Evolutionary conservation across 2,888 invertebrate species (phyloP), one percentile per base, ranked within the genome.

Genomic region (Cabera pusaria): DNA sequence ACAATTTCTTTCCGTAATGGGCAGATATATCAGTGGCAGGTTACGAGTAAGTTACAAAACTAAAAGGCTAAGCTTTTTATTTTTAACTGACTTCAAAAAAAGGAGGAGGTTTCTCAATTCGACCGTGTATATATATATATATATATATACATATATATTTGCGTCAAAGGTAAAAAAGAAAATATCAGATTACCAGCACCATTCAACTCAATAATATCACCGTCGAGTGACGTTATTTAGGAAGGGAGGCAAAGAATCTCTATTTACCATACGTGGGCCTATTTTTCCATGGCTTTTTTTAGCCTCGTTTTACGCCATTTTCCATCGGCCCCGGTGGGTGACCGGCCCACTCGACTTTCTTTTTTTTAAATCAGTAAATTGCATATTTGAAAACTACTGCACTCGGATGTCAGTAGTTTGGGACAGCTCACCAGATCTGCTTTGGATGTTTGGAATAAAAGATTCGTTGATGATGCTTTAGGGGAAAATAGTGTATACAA

Each of bases 361-460:
- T 76, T 77, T 80, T 82, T 82, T 76, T 73, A 79, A 86, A 86
- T 86, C 85, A 83, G 81, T 81, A 86, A 87, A 86, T 85, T 86
- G 85, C 85, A 85, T 86, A 87, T 87, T 83, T 84, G 83, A 84
- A 84, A 85, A 86, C 84, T 86, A 85, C 77, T 71, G 68, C 52
- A 11, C 27, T 8, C 19, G 26, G 22, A 21, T 29, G 29, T 23
- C 8, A 11, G 14, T 21, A 38, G 17, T 11, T 23, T 22, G 9
- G 9, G 21, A n/a, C n/a, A n/a, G n/a, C n/a, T n/a, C n/a, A n/a
- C n/a, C n/a, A n/a, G n/a, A n/a, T n/a, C n/a, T n/a, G n/a, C n/a
- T n/a, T n/a, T n/a, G n/a, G n/a, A n/a, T n/a, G n/a, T n/a, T n/a
- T n/a, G n/a, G n/a, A n/a, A n/a, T n/a, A n/a, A n/a, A n/a, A n/a